Percentiles rank a stretch among this genome's conserved stretches.
These are phyloP conservation scores for Enteromius treurensis DNA, from an alignment of 2,797 vertebrate species.

Conservation along the genomic window DNA sequence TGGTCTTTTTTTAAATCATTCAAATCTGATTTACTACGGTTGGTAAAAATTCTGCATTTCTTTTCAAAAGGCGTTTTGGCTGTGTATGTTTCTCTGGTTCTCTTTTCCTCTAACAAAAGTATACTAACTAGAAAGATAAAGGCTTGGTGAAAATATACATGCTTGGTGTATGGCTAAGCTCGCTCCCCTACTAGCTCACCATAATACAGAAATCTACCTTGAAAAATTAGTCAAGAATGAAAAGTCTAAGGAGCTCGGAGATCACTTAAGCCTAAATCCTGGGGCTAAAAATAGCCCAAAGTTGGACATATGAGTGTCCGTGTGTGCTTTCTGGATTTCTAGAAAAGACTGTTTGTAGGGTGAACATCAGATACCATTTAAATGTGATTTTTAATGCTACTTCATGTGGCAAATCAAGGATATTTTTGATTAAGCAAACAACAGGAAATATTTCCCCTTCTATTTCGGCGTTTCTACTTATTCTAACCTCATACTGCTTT, in stretches of 20 bases:
- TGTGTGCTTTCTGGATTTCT: constrained; percentile 22
- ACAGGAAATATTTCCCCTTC: neutral
- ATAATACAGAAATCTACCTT: constrained; percentile 75
- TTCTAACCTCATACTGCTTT: neutral
- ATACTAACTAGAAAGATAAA: neutral
- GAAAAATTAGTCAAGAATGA: constrained; percentile 72
- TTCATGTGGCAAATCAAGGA: neutral
- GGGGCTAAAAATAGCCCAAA: constrained; percentile 57
- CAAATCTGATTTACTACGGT: neutral
- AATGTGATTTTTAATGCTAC: neutral
- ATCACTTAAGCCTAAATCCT: constrained; percentile 65
- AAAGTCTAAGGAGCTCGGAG: constrained; percentile 64
- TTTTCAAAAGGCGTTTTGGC: neutral
- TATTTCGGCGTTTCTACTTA: neutral
- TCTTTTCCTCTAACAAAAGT: neutral
- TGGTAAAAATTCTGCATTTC: neutral
- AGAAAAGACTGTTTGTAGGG: neutral
- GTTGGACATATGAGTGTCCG: constrained; percentile 19
- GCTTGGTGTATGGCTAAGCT: constrained; percentile 30
- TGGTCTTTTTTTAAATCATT: neutral
- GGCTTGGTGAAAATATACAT: constrained; percentile 19
- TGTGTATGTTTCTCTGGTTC: constrained; percentile 3
- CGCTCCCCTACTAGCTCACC: constrained; percentile 49
- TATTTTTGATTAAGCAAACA: neutral
- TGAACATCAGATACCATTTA: neutral